Conservation (phyloP, 2,888 invertebrate species). For the Lymantria dispar region DNA sequence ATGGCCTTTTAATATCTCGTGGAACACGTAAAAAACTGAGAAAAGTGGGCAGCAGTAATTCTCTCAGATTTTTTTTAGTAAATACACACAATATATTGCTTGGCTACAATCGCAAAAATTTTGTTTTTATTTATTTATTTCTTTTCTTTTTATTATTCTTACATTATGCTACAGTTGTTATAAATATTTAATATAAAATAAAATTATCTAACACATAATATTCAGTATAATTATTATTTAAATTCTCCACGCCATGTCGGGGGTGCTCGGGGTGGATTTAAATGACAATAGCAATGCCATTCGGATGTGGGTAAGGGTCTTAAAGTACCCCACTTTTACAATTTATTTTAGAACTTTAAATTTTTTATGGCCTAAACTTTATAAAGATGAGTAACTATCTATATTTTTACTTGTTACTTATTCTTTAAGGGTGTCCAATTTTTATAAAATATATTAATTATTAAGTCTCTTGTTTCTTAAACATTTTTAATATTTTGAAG, state of each 20-base stretch:
- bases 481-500: too few species aligned
- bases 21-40: too few species aligned
- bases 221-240: conserved; percentile 60
- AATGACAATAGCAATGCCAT: conserved; percentile 60
- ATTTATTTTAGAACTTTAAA: conserved; percentile 38
- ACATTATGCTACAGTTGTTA: too few species aligned
- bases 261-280: conserved; percentile 58
- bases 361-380: conserved; percentile 25
- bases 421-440: not conserved
- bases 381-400: conserved; percentile 7
- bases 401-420: conserved; percentile 2
- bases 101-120: too few species aligned
- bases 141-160: too few species aligned
- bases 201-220: conserved; percentile 22
- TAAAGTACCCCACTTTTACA: conserved; percentile 30
- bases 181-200: conserved; percentile 12
- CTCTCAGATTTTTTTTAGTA: too few species aligned
- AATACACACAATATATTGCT: too few species aligned
- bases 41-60: too few species aligned
- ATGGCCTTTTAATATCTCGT: too few species aligned
- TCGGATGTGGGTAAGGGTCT: conserved; percentile 31
- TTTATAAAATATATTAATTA: not conserved
- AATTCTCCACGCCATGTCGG: conserved; percentile 52
- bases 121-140: too few species aligned
- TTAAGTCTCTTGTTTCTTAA: too few species aligned